A percentile compares a stretch with the other conserved stretches of the same genome.
phyloP scores from a whole-genome alignment of 2,888 invertebrate genomes.

The Callinectes sapidus region DNA sequence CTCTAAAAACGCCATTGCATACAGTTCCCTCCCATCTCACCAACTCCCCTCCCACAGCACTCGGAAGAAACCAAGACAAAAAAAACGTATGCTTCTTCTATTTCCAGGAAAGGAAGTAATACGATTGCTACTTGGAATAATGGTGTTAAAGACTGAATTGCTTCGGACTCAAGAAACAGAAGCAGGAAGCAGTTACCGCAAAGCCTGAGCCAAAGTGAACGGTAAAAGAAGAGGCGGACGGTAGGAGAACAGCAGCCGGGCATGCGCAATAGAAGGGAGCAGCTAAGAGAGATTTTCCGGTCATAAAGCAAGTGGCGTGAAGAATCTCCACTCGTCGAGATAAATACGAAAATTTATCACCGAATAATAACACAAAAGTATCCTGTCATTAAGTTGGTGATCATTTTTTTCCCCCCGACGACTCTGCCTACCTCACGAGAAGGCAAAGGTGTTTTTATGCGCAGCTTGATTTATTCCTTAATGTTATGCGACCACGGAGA shows the following conservation, averaged over 20 bases:
- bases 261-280: not conserved
- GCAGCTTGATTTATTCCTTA: not conserved
- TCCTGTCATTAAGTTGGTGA: not conserved
- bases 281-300: constrained; percentile 19
- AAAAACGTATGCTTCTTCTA: not conserved
- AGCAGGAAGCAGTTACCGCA: not conserved
- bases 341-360: constrained; percentile 13
- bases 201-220: not conserved
- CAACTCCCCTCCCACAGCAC: not conserved
- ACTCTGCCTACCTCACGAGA: not conserved
- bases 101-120: not conserved
- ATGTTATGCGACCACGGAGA: not conserved
- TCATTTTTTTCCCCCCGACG: not conserved
- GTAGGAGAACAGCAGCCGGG: not conserved
- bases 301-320: constrained; percentile 22
- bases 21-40: not conserved
- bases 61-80: not conserved
- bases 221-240: not conserved
- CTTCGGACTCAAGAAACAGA: not conserved
- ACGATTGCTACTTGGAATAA: not conserved
- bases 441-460: not conserved
- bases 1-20: not conserved
- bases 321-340: constrained; percentile 25
- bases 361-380: constrained; percentile 31
- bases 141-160: not conserved